A percentile compares a stretch with the other conserved stretches of the same genome.
Evolutionary conservation across 2,797 vertebrate genomes (phyloP).

Genomic region (Gadopsis bispinosus): DNA sequence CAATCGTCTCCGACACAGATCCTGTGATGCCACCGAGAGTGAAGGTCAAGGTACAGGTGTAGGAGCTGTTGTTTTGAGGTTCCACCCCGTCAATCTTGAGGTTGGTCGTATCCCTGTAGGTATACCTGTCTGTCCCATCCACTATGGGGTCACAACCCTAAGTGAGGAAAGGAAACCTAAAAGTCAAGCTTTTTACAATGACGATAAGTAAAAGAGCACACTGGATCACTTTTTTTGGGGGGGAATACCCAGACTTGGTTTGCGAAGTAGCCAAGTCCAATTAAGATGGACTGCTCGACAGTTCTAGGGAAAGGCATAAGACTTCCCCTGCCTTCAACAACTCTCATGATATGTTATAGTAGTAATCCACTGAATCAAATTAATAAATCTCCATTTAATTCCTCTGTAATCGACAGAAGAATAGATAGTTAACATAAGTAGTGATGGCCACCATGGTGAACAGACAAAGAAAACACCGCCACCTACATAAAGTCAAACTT

Average conservation of each 20-base stretch:
- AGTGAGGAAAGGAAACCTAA: not conserved
- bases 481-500: not conserved
- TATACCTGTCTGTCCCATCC: not conserved
- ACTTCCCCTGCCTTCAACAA: not conserved
- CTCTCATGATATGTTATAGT: not conserved
- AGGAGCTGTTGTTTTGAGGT: not conserved
- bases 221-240: too few species aligned
- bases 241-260: too few species aligned
- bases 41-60: slow-evolving; percentile 74
- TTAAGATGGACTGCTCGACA: not conserved
- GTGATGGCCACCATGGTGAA: not conserved
- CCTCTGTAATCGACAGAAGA: not conserved
- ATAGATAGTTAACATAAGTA: too few species aligned
- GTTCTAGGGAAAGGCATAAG: not conserved
- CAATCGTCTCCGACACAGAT: slow-evolving; percentile 72
- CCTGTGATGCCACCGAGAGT: slow-evolving; percentile 36
- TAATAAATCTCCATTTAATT: not conserved
- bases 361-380: not conserved
- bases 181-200: not conserved
- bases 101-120: not conserved
- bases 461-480: too few species aligned
- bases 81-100: slow-evolving; percentile 39
- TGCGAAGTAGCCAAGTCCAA: not conserved
- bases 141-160: slow-evolving; percentile 66
- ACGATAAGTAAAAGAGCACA: not conserved